Conservation (phyloP, 2,113 vertebrate genomes). For the Gila orcuttii region DNA sequence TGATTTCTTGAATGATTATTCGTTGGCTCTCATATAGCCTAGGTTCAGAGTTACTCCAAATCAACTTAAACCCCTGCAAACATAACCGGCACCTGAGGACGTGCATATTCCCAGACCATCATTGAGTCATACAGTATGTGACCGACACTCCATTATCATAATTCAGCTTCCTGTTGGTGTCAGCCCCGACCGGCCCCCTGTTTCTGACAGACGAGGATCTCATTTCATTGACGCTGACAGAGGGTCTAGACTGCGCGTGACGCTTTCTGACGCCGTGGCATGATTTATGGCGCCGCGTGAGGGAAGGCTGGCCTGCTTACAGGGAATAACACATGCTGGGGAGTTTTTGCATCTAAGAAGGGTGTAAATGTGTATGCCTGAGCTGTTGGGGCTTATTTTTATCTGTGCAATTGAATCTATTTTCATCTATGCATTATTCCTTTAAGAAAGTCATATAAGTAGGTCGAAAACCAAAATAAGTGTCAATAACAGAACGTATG, state of each 20-base stretch:
- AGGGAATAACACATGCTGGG: neutral
- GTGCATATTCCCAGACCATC: neutral
- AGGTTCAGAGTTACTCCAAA: neutral
- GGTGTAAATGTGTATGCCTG: neutral
- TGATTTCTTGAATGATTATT: neutral
- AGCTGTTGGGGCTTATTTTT: slow-evolving; percentile 20
- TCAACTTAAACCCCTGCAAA: slow-evolving; percentile 3
- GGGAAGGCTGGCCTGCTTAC: neutral
- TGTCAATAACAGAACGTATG: neutral
- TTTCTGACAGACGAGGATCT: slow-evolving; percentile 52
- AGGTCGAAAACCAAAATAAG: neutral
- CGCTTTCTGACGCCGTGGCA: neutral
- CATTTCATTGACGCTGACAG: slow-evolving; percentile 32
- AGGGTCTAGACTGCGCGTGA: slow-evolving; percentile 18
- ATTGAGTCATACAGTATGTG: neutral
- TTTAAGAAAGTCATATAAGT: neutral
- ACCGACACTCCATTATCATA: slow-evolving; percentile 1
- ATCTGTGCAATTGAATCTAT: slow-evolving; percentile 8
- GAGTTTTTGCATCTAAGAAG: slow-evolving; percentile 8
- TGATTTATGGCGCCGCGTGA: slow-evolving; percentile 9
- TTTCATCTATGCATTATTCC: slow-evolving; percentile 2
- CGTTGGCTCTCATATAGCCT: neutral
- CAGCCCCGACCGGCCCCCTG: neutral
- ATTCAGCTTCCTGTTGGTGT: slow-evolving; percentile 34
- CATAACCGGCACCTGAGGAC: neutral